Percentiles rank a stretch among this genome's conserved stretches.
phyloP scores from a whole-genome alignment of 2,797 vertebrate genomes.

The Apogon hyalosoma region DNA sequence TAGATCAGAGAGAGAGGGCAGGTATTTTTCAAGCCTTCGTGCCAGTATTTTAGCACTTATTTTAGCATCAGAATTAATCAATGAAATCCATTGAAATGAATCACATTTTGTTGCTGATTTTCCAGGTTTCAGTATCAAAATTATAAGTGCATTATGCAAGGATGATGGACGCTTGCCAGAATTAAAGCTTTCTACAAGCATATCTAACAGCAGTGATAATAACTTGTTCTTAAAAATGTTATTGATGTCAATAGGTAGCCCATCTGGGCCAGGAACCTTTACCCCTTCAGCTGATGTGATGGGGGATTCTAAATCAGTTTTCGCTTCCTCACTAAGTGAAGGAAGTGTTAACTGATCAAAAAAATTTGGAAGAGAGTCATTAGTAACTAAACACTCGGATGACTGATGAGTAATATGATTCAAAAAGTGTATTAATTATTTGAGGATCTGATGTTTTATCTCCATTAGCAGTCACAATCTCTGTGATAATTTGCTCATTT shows the following conservation, averaged over 20 bases:
- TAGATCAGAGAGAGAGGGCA: conserved; percentile 4
- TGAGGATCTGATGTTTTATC: neutral
- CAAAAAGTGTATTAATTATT: conserved; percentile 1
- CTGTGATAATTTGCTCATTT: neutral
- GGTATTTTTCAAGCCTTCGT: neutral
- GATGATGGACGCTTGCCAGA: neutral
- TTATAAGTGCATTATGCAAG: neutral
- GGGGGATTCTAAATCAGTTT: neutral
- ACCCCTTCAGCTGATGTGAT: neutral
- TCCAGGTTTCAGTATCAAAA: neutral
- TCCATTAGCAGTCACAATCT: neutral
- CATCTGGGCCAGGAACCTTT: neutral
- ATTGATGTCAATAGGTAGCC: neutral
- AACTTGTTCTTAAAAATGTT: neutral
- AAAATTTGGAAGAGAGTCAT: neutral
- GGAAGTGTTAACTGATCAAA: neutral
- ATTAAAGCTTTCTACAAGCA: too few species aligned
- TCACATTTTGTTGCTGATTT: neutral
- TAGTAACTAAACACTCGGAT: neutral
- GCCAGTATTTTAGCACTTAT: too few species aligned
- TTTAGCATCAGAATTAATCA: neutral
- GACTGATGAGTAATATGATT: neutral
- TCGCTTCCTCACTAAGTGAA: conserved; percentile 7
- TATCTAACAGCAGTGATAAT: neutral
- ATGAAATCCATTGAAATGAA: neutral